Evolutionary conservation across 1,140 invertebrate species (phyloP).

Genomic region (Cydia strobilella): DNA sequence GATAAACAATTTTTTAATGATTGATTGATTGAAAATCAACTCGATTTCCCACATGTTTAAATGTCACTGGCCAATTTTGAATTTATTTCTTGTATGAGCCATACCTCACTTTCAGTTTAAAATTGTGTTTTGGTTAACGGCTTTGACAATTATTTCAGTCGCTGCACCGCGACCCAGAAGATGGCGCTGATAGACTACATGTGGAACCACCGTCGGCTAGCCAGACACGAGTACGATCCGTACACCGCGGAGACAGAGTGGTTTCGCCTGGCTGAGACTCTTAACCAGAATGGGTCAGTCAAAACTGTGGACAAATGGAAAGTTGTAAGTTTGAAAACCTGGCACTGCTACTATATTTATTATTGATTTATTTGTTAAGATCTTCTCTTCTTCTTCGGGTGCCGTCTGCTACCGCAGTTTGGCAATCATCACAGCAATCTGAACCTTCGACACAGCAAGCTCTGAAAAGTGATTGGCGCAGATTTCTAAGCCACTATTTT

Average conservation of each 20-base stretch:
- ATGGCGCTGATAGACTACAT: conserved; percentile 6
- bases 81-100: neutral
- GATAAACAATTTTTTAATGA: too few species aligned
- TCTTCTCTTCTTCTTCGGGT: too few species aligned
- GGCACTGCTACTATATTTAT: too few species aligned
- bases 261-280: neutral
- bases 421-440: too few species aligned
- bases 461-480: too few species aligned
- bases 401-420: too few species aligned
- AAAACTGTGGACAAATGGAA: neutral
- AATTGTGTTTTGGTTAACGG: neutral
- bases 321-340: neutral
- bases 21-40: too few species aligned
- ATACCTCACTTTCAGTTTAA: neutral
- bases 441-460: too few species aligned
- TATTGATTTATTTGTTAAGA: too few species aligned
- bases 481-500: too few species aligned
- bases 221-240: neutral
- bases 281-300: neutral
- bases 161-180: neutral
- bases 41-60: too few species aligned
- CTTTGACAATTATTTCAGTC: neutral
- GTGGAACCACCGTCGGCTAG: neutral
- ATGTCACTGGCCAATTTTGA: neutral
- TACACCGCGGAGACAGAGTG: neutral